Percentiles rank a stretch among this genome's conserved stretches.
phyloP scores from a whole-genome alignment of 92 coral and sea anemone genomes.

The Epizoanthus ramosus region DNA sequence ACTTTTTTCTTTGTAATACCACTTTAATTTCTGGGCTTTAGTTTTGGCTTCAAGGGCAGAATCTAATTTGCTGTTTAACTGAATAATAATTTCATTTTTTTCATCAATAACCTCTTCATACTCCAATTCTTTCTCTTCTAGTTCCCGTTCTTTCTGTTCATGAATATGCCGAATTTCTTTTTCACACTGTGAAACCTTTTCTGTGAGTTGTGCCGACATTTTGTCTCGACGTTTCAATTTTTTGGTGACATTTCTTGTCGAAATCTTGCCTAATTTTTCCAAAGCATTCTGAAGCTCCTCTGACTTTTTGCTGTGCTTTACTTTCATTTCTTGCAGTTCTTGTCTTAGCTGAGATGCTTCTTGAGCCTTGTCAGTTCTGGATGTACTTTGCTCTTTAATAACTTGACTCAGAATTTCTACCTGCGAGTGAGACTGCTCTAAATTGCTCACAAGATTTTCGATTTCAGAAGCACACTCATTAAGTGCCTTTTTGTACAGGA shows the following conservation, averaged over 20 bases:
- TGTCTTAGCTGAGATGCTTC: conserved; percentile 11
- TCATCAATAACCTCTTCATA: conserved; percentile 22
- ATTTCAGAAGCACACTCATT: conserved; percentile 2
- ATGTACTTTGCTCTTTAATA: not conserved
- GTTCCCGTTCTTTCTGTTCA: conserved; percentile 1
- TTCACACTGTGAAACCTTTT: not conserved
- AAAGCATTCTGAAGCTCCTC: conserved; percentile 21
- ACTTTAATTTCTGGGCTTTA: conserved; percentile 31
- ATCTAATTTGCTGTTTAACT: conserved; percentile 29
- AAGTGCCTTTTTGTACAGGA: not conserved
- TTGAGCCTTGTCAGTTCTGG: not conserved
- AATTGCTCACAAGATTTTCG: not conserved
- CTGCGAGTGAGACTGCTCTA: conserved; percentile 11
- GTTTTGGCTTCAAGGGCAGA: conserved; percentile 31
- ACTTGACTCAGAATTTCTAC: not conserved
- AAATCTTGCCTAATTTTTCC: conserved; percentile 32
- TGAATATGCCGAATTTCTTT: not conserved
- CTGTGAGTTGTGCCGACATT: conserved; percentile 17
- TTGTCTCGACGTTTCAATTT: conserved; percentile 1
- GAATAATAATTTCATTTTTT: conserved; percentile 18
- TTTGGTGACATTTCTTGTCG: conserved; percentile 22
- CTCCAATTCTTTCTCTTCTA: not conserved
- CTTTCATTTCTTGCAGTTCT: conserved; percentile 25
- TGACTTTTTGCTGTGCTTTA: conserved; percentile 6
- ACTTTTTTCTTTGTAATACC: conserved; percentile 33